Conservation (phyloP, 2,113 vertebrate species). For the Bucco capensis region DNA sequence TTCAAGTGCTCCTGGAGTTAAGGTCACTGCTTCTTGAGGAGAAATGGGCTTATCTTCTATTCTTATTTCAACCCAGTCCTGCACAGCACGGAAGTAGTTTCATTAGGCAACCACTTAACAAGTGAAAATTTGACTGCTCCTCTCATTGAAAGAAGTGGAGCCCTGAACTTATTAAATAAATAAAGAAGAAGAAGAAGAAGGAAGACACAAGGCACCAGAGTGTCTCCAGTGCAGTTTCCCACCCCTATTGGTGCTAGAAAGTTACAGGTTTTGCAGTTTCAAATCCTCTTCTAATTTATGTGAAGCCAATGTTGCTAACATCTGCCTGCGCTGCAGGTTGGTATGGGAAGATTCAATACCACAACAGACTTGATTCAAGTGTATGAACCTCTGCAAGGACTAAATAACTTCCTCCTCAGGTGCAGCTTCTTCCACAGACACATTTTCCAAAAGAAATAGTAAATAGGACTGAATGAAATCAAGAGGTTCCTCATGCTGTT, state of each 20-base stretch:
- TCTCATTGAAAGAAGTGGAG: not conserved
- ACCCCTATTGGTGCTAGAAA: not conserved
- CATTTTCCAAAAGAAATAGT: not conserved
- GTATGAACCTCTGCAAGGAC: not conserved
- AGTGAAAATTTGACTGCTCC: not conserved
- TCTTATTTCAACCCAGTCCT: not conserved
- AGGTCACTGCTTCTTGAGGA: not conserved
- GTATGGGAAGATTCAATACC: not conserved
- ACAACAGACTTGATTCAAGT: not conserved
- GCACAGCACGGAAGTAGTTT: not conserved
- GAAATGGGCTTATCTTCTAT: not conserved
- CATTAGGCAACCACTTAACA: not conserved
- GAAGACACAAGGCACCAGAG: not conserved
- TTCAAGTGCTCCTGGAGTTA: not conserved
- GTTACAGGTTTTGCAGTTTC: slow-evolving; percentile 39
- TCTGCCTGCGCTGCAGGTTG: slow-evolving; percentile 1
- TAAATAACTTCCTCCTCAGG: not conserved
- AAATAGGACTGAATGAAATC: not conserved
- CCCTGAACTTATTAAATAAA: not conserved
- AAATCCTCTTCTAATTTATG: slow-evolving; percentile 3
- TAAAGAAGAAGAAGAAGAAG: not conserved
- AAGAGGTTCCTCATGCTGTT: not conserved
- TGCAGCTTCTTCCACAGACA: not conserved
- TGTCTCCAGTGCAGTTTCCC: not conserved
- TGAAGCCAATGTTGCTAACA: not conserved